These are phyloP conservation scores for Drosophila santomea DNA, from an alignment of 1,140 invertebrate species.

Conservation along the genomic window DNA sequence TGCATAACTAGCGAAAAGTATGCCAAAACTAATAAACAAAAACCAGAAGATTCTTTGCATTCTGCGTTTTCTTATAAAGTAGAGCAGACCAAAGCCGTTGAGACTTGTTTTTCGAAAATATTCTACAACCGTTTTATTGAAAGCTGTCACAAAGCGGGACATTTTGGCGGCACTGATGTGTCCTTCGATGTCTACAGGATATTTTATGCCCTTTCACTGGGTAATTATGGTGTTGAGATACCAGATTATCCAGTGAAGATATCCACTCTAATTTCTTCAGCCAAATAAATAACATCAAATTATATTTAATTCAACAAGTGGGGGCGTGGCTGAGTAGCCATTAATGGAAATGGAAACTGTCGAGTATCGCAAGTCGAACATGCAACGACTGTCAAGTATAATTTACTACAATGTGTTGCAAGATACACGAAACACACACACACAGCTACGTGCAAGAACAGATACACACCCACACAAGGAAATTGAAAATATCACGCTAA, in stretches of 20 bases:
- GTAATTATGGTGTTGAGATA: slow-evolving; percentile 18
- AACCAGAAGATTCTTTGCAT: slow-evolving; percentile 66
- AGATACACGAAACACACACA: slow-evolving; percentile 15
- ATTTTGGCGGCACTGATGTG: slow-evolving; percentile 34
- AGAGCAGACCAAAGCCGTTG: slow-evolving; percentile 65
- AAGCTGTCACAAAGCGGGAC: slow-evolving; percentile 43
- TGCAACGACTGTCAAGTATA: slow-evolving; percentile 68
- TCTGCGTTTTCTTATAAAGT: slow-evolving; percentile 58
- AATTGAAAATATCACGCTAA: slow-evolving; percentile 51
- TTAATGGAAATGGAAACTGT: slow-evolving; percentile 61
- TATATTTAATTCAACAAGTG: slow-evolving; percentile 74
- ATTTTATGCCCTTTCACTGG: slow-evolving; percentile 14
- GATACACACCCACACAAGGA: slow-evolving; percentile 17
- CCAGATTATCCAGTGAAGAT: slow-evolving; percentile 12
- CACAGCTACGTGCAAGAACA: background rate
- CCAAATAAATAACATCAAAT: slow-evolving; percentile 49
- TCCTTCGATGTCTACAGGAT: background rate
- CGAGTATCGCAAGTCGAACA: slow-evolving; percentile 42
- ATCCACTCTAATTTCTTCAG: background rate
- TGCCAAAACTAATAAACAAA: slow-evolving; percentile 51
- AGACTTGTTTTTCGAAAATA: slow-evolving; percentile 69
- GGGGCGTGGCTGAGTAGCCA: slow-evolving; percentile 31
- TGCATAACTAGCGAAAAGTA: slow-evolving; percentile 41
- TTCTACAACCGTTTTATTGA: slow-evolving; percentile 55
- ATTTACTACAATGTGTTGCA: slow-evolving; percentile 47